Evolutionary conservation across 2,888 invertebrate genomes (phyloP).

Genomic region (Tetramorium bicarinatum): DNA sequence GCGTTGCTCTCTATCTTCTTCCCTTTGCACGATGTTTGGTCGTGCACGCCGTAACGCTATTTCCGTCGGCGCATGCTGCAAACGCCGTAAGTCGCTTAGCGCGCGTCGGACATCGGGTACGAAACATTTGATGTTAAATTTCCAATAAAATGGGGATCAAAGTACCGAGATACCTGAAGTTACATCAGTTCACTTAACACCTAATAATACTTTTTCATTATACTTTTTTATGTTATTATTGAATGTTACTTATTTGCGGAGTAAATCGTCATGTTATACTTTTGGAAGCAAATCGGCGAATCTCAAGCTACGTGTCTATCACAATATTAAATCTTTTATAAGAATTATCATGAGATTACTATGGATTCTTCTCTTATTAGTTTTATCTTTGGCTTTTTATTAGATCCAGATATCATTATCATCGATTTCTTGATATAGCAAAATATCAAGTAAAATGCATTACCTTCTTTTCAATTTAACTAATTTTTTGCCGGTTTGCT

Average conservation of each 20-base stretch:
- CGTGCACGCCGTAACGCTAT: slow-evolving; percentile 66
- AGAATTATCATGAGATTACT: background rate
- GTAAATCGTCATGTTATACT: background rate
- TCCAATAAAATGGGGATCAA: slow-evolving; percentile 47
- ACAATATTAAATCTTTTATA: background rate
- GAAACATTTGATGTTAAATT: slow-evolving; percentile 43
- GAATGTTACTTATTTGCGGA: background rate
- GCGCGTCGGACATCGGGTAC: slow-evolving; percentile 61
- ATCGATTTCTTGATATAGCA: background rate
- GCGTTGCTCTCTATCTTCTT: slow-evolving; percentile 33
- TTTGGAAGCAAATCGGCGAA: background rate
- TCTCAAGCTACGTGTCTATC: background rate
- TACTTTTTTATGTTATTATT: background rate
- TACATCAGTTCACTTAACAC: slow-evolving; percentile 23
- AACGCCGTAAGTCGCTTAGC: slow-evolving; percentile 72
- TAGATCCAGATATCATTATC: background rate
- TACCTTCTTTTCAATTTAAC: background rate
- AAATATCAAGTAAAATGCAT: background rate
- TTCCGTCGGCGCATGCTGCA: slow-evolving; percentile 66
- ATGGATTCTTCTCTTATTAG: background rate
- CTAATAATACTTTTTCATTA: slow-evolving; percentile 14
- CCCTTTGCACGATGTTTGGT: slow-evolving; percentile 38
- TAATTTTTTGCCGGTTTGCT: background rate
- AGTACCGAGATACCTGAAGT: slow-evolving; percentile 12
- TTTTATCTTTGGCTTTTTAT: background rate